Base-by-base conservation (phyloP, 2,113 vertebrate genomes). In the Manacus vitellinus region DNA sequence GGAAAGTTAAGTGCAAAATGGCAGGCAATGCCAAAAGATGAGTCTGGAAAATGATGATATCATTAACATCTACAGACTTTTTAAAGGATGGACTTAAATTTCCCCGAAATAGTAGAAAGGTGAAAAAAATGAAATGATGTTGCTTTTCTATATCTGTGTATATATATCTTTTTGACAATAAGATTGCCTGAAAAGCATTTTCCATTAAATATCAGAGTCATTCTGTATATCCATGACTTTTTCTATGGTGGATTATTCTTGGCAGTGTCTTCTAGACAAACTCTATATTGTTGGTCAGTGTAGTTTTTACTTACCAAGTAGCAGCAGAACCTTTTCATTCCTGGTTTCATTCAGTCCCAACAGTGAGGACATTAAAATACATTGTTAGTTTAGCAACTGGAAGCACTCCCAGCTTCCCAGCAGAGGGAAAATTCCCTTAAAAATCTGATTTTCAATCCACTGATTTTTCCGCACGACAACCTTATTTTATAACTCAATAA, bases 1-100 rank as follows among this genome's bases (percentile, higher is more conserved):
- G 72, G 49, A 75, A 87, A 93, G 68, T 43, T 61, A 85, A 97
- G 86, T 94, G 94, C 58, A 88, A 76, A 96, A 56, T 25, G 59
- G 28, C 81, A 88, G 35, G 39, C 79, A 44, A 2, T 88, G 66
- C 86, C 76, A 65, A 61, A 85, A 78, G 68, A 51, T 56, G 72
- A 85, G n/a, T 54, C 72, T 79, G 90, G 67, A 84, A 67, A 90
- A 77, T 63, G 28, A 24, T 14, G 11, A 6, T 63, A 8, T 52
- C 33, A 31, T 59, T 58, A n/a, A 79, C 6, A 3, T 49, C 54
- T 51, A 3, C 10, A 16, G 65, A 17, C 16, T 47, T 59, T 49
- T 58, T 35, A 18, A 78, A 74, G 39, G 66, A 61, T 14, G 39
- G 22, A 44, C 18, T 65, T 73, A 30, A 22, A 47, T 82, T 59